Percentiles rank a stretch among this genome's conserved stretches.
These are phyloP conservation scores for Neostethus bicornis DNA, from an alignment of 2,797 vertebrate species.

Conservation along the genomic window DNA sequence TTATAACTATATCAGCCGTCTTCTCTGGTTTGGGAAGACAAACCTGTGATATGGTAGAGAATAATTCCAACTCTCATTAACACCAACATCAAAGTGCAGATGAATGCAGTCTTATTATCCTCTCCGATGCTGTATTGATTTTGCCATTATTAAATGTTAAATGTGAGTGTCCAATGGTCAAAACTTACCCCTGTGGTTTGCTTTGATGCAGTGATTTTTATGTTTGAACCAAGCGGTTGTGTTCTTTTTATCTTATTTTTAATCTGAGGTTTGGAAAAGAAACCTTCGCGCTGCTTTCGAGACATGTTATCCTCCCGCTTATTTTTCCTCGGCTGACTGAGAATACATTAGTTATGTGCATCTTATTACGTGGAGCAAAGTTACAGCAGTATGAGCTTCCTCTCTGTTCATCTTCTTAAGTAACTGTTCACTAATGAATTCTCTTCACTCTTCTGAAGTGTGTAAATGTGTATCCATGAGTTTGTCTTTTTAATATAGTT, in stretches of 20 bases:
- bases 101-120: neutral
- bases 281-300: neutral
- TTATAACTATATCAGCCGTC: neutral
- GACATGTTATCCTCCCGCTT: neutral
- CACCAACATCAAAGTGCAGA: neutral
- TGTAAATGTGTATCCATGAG: neutral
- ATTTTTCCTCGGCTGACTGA: neutral
- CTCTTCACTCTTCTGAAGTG: constrained; percentile 20
- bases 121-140: neutral
- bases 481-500: constrained; percentile 19
- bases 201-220: neutral
- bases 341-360: constrained; percentile 5
- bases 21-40: neutral
- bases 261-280: neutral
- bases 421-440: constrained; percentile 44
- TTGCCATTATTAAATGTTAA: neutral
- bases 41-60: neutral
- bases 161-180: neutral
- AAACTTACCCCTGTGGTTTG: neutral
- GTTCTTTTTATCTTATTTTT: neutral
- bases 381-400: constrained; percentile 5
- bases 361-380: constrained; percentile 11
- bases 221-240: neutral
- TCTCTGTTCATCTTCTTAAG: constrained; percentile 19
- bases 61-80: neutral